These are phyloP conservation scores for Heliocidaris erythrogramma DNA, from an alignment of 35 echinoderm and acorn worm species.

Conservation along the genomic window DNA sequence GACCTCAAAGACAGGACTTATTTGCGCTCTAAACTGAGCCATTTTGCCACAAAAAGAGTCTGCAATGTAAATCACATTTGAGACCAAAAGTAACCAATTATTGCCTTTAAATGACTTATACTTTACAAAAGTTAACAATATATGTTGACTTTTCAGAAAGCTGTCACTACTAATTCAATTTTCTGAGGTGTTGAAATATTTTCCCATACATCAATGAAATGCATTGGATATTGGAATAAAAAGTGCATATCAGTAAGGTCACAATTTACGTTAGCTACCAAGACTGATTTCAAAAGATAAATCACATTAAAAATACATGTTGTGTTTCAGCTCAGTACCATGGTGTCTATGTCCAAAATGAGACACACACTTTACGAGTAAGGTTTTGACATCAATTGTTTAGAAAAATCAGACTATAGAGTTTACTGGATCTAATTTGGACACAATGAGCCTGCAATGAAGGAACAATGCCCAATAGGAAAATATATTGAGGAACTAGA, in stretches of 20 bases:
- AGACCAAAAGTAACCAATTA: not conserved
- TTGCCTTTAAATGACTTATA: not conserved
- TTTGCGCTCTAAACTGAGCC: not conserved
- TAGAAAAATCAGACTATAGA: not conserved
- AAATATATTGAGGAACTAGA: too few species aligned
- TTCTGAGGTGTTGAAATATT: not conserved
- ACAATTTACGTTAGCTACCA: not conserved
- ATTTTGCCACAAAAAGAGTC: not conserved
- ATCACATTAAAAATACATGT: not conserved
- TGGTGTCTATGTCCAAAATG: not conserved
- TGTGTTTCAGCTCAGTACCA: not conserved
- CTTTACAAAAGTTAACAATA: not conserved
- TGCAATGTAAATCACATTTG: not conserved
- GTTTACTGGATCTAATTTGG: not conserved
- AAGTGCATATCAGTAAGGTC: not conserved
- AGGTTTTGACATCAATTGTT: not conserved
- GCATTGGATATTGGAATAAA: not conserved
- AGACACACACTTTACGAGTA: too few species aligned
- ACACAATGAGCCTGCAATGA: not conserved
- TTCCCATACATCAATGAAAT: not conserved
- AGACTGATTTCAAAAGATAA: not conserved
- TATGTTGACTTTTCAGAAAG: not conserved
- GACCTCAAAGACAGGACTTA: too few species aligned
- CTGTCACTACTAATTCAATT: not conserved
- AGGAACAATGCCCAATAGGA: too few species aligned